Evolutionary conservation across 1,140 invertebrate species (phyloP).

Genomic region (Mercenaria mercenaria): DNA sequence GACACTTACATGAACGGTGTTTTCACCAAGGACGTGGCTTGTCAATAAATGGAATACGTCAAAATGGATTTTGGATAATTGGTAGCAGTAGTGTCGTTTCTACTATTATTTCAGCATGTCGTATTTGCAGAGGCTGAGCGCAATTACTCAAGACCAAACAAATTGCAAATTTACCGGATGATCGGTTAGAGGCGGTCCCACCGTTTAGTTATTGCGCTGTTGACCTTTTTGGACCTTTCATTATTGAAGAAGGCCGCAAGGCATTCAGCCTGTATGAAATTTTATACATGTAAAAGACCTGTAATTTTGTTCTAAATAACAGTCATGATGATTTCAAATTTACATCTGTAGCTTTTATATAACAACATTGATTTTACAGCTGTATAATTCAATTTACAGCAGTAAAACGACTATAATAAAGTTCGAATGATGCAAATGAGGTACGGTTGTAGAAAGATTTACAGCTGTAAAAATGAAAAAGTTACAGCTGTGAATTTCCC

Average conservation of each 20-base stretch:
- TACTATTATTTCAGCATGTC: conserved; percentile 56
- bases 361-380: no score
- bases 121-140: conserved; percentile 53
- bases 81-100: neutral
- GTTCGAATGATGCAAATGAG: no score
- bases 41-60: neutral
- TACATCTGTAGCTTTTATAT: no score
- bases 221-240: conserved; percentile 66
- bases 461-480: no score
- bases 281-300: no score
- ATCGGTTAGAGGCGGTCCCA: conserved; percentile 44
- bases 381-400: no score
- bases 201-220: conserved; percentile 61
- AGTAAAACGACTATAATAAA: no score
- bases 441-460: no score
- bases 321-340: no score
- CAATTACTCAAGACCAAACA: conserved; percentile 17
- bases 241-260: conserved; percentile 26
- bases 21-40: neutral
- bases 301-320: no score
- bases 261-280: no score
- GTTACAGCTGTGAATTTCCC: no score
- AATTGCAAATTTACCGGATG: conserved; percentile 67
- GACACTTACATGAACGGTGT: neutral
- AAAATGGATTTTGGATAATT: conserved; percentile 11